Conservation (phyloP, 2,113 vertebrate species). For the Bothrops jararaca region DNA sequence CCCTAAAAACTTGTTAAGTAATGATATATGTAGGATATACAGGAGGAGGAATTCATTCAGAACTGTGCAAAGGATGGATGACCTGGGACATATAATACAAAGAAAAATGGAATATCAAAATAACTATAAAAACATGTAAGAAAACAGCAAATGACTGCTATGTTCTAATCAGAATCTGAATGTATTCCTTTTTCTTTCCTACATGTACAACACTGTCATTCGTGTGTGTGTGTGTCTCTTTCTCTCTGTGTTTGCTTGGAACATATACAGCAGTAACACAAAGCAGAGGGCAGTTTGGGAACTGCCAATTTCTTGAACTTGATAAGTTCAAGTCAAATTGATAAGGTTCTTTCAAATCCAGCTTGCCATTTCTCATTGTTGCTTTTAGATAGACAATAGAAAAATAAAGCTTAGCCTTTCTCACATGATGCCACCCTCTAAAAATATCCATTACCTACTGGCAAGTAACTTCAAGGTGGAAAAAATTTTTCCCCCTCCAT, state of each 20-base stretch:
- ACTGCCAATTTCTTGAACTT: not conserved
- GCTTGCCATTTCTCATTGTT: not conserved
- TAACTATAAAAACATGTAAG: not conserved
- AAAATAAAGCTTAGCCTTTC: not conserved
- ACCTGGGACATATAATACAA: not conserved
- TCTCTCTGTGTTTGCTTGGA: not conserved
- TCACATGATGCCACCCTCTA: not conserved
- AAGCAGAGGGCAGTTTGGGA: not conserved
- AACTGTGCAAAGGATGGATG: not conserved
- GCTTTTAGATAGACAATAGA: not conserved
- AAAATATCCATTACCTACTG: not conserved
- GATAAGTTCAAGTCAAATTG: no score
- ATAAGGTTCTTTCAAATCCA: not conserved
- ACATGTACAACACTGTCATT: not conserved
- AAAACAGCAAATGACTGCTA: not conserved
- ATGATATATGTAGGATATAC: not conserved
- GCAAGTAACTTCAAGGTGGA: not conserved
- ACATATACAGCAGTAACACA: not conserved
- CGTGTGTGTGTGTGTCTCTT: not conserved
- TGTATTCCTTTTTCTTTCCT: not conserved
- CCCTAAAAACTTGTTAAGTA: not conserved
- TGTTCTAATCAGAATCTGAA: not conserved
- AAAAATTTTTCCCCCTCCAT: not conserved
- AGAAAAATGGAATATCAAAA: not conserved
- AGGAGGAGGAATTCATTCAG: not conserved